Conservation (phyloP, 2,113 vertebrate genomes). For the Tetraodon nigroviridis region DNA sequence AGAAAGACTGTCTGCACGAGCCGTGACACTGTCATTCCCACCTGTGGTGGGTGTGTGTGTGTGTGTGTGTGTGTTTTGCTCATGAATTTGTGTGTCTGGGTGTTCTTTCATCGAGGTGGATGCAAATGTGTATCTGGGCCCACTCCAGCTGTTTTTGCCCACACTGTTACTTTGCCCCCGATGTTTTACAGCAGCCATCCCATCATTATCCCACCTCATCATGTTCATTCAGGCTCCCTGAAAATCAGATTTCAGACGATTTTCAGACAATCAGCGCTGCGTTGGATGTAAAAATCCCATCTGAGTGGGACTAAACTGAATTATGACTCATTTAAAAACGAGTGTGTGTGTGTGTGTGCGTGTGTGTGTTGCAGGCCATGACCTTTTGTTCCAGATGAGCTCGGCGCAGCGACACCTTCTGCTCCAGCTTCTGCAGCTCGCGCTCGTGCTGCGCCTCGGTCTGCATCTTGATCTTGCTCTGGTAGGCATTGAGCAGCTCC, state of each 20-base stretch:
- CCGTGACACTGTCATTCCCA: conserved; percentile 43
- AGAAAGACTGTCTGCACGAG: conserved; percentile 37
- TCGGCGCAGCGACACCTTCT: conserved; percentile 94
- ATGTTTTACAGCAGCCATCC: no score
- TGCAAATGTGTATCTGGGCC: conserved; percentile 29
- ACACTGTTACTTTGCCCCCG: no score
- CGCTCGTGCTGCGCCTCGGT: conserved; percentile 97
- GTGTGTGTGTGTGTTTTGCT: conserved; percentile 29
- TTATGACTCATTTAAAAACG: not conserved
- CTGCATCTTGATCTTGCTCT: conserved; percentile 99
- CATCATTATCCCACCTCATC: no score
- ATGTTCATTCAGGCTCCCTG: no score
- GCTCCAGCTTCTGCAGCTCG: conserved; percentile 96
- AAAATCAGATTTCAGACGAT: no score
- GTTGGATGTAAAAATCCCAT: no score
- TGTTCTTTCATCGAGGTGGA: conserved; percentile 35
- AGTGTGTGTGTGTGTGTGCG: not conserved
- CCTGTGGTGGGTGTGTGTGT: conserved; percentile 35
- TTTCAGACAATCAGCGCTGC: no score
- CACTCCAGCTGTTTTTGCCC: not conserved
- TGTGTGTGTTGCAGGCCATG: not conserved
- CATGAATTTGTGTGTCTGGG: conserved; percentile 29
- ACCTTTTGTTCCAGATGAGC: conserved; percentile 97
- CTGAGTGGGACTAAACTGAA: no score
- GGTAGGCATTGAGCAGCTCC: conserved; percentile 98